These are phyloP conservation scores for Sigmodon hispidus DNA, from an alignment of 2,113 vertebrate genomes.

Conservation along the genomic window DNA sequence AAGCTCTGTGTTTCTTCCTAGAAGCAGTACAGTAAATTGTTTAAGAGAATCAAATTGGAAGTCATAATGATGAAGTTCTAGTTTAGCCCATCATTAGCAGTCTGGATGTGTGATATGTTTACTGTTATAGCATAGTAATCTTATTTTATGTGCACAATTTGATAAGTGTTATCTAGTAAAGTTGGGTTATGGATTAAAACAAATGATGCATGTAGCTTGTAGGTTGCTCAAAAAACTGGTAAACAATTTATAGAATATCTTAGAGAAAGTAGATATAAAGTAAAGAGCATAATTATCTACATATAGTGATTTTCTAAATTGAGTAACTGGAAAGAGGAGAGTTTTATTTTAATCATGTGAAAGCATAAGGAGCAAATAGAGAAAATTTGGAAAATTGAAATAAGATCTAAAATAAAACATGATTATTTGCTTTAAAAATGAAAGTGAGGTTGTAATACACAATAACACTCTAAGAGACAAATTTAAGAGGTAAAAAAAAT, in stretches of 20 bases:
- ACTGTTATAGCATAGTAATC: background rate
- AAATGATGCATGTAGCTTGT: background rate
- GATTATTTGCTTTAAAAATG: background rate
- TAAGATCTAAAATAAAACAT: background rate
- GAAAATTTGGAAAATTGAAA: background rate
- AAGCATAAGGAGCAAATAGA: background rate
- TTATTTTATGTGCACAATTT: background rate
- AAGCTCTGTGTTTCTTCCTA: background rate
- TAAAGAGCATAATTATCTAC: background rate
- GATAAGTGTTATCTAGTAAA: background rate
- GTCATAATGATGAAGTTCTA: background rate
- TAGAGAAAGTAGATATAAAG: background rate
- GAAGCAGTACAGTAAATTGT: background rate
- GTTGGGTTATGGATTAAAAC: background rate
- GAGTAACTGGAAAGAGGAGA: background rate
- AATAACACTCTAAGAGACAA: background rate
- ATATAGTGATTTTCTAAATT: background rate
- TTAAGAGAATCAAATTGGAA: constrained; percentile 29
- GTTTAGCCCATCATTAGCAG: background rate
- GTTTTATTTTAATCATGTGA: background rate
- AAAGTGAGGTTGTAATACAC: background rate
- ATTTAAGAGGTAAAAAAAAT: background rate
- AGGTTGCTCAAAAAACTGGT: background rate
- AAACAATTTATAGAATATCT: background rate
- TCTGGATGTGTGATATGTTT: background rate